A percentile compares a stretch with the other conserved stretches of the same genome.
phyloP scores from a whole-genome alignment of 2,888 invertebrate species.

The Stratiomys singularior region DNA sequence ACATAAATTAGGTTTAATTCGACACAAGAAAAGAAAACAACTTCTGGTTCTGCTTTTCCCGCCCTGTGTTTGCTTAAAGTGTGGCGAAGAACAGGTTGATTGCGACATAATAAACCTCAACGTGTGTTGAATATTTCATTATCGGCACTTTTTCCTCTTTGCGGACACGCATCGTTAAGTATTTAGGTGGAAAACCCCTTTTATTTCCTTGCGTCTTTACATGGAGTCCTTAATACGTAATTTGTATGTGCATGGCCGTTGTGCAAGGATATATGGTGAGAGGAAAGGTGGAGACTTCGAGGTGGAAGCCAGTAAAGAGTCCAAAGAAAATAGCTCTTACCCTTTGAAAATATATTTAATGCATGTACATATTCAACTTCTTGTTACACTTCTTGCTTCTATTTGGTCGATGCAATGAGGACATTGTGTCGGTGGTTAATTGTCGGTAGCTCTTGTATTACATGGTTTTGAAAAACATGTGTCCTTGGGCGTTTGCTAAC shows the following conservation, averaged over 20 bases:
- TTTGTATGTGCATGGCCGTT: neutral
- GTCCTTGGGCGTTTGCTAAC: neutral
- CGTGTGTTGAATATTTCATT: conserved; percentile 25
- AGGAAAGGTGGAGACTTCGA: too few relatives aligned
- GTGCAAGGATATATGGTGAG: too few relatives aligned
- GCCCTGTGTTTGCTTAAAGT: neutral
- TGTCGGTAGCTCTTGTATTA: too few relatives aligned
- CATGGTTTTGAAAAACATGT: neutral
- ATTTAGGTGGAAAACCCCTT: conserved; percentile 18
- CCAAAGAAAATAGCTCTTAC: too few relatives aligned
- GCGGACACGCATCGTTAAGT: conserved; percentile 25
- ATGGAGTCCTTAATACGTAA: neutral
- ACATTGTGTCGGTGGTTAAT: too few relatives aligned
- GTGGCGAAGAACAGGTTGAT: conserved; percentile 10
- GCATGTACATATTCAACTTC: too few relatives aligned
- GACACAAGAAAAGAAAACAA: neutral
- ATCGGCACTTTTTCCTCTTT: conserved; percentile 3
- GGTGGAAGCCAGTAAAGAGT: too few relatives aligned
- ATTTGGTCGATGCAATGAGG: too few relatives aligned
- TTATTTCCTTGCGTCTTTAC: neutral
- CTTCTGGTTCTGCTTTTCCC: neutral
- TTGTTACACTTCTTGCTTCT: too few relatives aligned
- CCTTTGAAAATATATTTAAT: too few relatives aligned
- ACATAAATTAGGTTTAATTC: conserved; percentile 37
- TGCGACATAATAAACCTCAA: neutral